These are phyloP conservation scores for Trisateles emortualis DNA, from an alignment of 2,888 invertebrate genomes.

Conservation along the genomic window DNA sequence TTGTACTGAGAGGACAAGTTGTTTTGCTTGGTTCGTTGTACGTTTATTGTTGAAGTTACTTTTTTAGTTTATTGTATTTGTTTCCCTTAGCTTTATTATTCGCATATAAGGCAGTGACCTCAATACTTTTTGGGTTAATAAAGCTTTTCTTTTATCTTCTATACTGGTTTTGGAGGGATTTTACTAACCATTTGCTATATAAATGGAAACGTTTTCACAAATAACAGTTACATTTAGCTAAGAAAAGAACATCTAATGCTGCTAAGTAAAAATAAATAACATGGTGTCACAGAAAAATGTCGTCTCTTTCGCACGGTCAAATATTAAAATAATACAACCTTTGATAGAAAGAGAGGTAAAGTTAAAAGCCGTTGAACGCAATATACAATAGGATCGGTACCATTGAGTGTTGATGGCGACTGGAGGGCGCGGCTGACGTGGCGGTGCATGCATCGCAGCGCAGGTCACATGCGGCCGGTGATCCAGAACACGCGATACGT, in stretches of 20 bases:
- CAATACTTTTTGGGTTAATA: no score
- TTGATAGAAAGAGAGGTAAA: not conserved
- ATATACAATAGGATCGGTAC: not conserved
- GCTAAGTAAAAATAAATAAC: not conserved
- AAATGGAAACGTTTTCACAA: no score
- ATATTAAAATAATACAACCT: not conserved
- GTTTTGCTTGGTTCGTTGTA: constrained; percentile 3
- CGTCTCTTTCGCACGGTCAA: not conserved
- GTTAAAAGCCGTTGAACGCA: not conserved
- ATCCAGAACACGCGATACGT: constrained; percentile 68
- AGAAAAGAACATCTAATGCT: no score
- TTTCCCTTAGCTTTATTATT: not conserved
- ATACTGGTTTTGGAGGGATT: no score
- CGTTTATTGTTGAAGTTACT: not conserved
- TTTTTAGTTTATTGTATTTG: not conserved
- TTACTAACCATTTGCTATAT: no score
- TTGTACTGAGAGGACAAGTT: constrained; percentile 11
- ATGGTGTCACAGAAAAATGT: not conserved
- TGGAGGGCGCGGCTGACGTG: constrained; percentile 12
- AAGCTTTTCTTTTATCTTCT: no score
- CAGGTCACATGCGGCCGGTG: constrained; percentile 54
- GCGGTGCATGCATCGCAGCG: constrained; percentile 35
- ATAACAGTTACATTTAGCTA: not conserved
- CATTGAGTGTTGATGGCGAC: constrained; percentile 23
- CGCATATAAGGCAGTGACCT: no score